Base-by-base conservation (phyloP, 2,113 vertebrate genomes). In the Ceuthmochares aereus region DNA sequence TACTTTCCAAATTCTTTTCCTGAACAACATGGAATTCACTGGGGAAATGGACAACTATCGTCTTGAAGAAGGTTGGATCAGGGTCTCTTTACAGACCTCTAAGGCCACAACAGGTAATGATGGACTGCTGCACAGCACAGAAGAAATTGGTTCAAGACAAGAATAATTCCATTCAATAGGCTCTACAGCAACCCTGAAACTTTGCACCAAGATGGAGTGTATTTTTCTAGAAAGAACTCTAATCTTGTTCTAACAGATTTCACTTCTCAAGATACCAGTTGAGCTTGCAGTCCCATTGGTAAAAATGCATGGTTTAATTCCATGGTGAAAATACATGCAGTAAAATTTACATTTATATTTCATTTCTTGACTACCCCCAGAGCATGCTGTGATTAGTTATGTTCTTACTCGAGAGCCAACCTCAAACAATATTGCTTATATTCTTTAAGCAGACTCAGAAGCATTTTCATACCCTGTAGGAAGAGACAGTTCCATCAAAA, bases 391-490 rank as follows among this genome's bases (percentile, higher is more conserved):
- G 63, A 93, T 79, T 40, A 76, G 74, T 87, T 97, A 89, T 66
- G n/a, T 42, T 93, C 81, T 27, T 94, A 74, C 51, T 7, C 13
- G 59, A 89, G 55, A 69, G 52, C 23, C 63, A 85, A 69, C 63
- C 59, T 80, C 70, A 80, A 90, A 82, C 95, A 94, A 59, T 32
- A 88, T 63, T 91, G 84, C 47, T 90, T 47, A 84, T 87, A 80
- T 90, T 88, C 75, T 86, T 91, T 88, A 95, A 95, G 88, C 74
- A 95, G 77, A 83, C 72, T 70, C 78, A 95, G 90, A 88, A 97
- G 95, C 82, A 90, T 91, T 91, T 94, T 91, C 81, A 84, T 80
- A 85, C 67, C 63, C 90, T 36, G 59, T 58, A 76, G 59, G 55
- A 95, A 79, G 54, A 77, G 37, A 75, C 34, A 56, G 70, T 47